These are phyloP conservation scores for Centropyge bicolor DNA, from an alignment of 2,797 vertebrate species.

Conservation along the genomic window DNA sequence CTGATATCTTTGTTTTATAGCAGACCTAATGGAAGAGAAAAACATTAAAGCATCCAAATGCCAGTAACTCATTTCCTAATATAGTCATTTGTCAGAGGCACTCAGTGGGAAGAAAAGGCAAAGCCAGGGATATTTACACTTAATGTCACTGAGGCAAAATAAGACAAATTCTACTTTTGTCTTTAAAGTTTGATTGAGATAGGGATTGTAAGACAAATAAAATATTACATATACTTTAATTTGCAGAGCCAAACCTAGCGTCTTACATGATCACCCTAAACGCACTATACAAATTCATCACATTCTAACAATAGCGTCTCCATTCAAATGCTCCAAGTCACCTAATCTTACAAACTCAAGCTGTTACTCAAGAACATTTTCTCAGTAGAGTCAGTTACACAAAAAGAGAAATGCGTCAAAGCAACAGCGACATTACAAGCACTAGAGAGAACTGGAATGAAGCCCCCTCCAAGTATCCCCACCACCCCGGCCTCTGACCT, in stretches of 20 bases:
- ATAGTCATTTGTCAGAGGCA: conserved; percentile 70
- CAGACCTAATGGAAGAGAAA: conserved; percentile 50
- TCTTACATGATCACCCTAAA: conserved; percentile 29
- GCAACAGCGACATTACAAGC: conserved; percentile 42
- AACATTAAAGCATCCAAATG: conserved; percentile 47
- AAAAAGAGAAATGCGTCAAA: conserved; percentile 34
- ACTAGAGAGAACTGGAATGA: conserved; percentile 56
- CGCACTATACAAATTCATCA: background rate
- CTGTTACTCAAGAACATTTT: conserved; percentile 2
- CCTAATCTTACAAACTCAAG: conserved; percentile 11
- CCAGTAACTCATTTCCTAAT: conserved; percentile 75
- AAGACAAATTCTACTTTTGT: conserved; percentile 8
- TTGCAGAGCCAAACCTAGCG: background rate
- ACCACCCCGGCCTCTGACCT: conserved; percentile 63
- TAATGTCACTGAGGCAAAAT: conserved; percentile 25
- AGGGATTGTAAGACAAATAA: conserved; percentile 3
- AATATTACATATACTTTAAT: conserved; percentile 14
- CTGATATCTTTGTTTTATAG: conserved; percentile 59
- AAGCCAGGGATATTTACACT: conserved; percentile 35
- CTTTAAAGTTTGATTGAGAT: conserved; percentile 7
- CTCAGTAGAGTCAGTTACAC: conserved; percentile 10
- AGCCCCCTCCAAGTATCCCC: conserved; percentile 48
- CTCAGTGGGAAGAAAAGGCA: conserved; percentile 30
- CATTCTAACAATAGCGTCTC: background rate
- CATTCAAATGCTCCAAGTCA: background rate